phyloP scores from a whole-genome alignment of 2,113 vertebrate species.

The Chroicocephalus ridibundus region DNA sequence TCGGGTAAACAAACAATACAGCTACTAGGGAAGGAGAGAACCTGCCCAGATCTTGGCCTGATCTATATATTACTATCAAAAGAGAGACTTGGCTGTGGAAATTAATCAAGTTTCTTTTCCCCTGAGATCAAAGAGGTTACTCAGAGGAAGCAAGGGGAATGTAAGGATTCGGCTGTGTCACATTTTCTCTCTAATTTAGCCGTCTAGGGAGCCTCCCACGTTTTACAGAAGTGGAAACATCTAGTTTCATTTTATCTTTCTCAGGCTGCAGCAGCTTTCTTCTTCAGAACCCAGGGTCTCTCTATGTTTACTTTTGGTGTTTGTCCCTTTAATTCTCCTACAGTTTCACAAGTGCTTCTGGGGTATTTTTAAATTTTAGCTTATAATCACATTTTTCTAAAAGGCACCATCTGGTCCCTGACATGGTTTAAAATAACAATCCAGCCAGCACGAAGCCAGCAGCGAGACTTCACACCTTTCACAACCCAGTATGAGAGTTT shows the following conservation, averaged over 20 bases:
- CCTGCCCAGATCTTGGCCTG: background rate
- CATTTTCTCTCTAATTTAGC: constrained; percentile 19
- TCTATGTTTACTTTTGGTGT: background rate
- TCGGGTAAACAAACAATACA: background rate
- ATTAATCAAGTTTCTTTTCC: background rate
- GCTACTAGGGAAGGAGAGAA: background rate
- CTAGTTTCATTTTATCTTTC: background rate
- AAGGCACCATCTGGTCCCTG: constrained; percentile 39
- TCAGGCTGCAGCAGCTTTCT: background rate
- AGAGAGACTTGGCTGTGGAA: background rate
- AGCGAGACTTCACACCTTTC: background rate
- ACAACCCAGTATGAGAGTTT: background rate
- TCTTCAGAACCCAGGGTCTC: background rate
- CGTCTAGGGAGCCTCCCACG: background rate
- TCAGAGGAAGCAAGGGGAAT: background rate
- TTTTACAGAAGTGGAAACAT: constrained; percentile 24
- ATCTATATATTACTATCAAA: background rate
- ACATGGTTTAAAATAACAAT: constrained; percentile 38
- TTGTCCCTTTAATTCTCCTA: constrained; percentile 46
- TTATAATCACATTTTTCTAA: background rate
- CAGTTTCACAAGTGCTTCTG: constrained; percentile 3
- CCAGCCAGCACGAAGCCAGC: background rate
- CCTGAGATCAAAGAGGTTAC: background rate
- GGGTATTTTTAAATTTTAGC: constrained; percentile 34
- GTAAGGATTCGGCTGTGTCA: constrained; percentile 1